Base-by-base conservation (phyloP, 37 sponge, comb jelly and placozoan genomes). In the Bolinopsis microptera region DNA sequence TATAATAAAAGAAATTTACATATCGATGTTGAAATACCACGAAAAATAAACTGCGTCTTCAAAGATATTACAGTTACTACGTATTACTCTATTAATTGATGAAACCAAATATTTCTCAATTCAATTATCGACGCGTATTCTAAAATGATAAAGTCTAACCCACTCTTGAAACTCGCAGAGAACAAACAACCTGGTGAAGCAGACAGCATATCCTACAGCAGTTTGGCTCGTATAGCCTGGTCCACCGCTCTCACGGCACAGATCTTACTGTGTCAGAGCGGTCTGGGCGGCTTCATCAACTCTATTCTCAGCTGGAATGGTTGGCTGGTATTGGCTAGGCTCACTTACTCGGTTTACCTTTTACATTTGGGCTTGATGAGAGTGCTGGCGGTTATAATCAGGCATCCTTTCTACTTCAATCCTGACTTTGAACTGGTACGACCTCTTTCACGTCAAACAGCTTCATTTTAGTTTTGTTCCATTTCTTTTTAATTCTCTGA, bases 221-320 rank as follows among this genome's bases (percentile, higher is more conserved):
- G 30, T 3, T 86, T 86, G 2, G 40, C 40, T 3, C 34, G 90
- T 0, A 21, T 27, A 9, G 41, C 90, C 0, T 86, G 90, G 90
- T 0, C 90, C 61, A n/a, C 39, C 48, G 61, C 90, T 25, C 40
- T 86, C n/a, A 3, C 39, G 26, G 18, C 24, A 9, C 90, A 86
- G 36, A 34, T 86, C 3, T 24, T 40, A 0, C n/a, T 41, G 30
- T 86, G 90, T 23, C 61, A 86, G 61, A 27, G 61, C 30, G 90
- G 61, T 41, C 61, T 86, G 48, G 90, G 90, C 18, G 61, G 80
- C 9, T 28, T 72, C 18, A 72, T 72, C 3, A 72, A 72, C 31
- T 72, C 75, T 5, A n/a, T 72, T 3, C 75, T 72, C n/a, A 86
- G 90, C 31, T 86, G 90, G 90, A 86, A 26, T 22, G 90, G 40